These are phyloP conservation scores for Drosophila mojavensis DNA, from an alignment of 1,140 invertebrate genomes.

Conservation along the genomic window DNA sequence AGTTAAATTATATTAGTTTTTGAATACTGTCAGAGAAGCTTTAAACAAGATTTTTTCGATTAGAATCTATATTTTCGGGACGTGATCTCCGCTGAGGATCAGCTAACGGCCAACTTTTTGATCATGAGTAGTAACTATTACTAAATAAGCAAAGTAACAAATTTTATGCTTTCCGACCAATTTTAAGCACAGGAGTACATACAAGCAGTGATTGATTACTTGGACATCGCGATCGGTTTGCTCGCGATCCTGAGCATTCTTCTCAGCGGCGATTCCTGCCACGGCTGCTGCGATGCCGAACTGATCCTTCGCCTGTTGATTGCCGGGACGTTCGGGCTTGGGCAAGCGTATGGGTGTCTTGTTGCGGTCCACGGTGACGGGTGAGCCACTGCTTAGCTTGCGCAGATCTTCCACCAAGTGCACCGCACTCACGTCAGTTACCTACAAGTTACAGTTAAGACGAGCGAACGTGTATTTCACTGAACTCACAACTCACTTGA, in stretches of 20 bases:
- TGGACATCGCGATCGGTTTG: constrained; percentile 72
- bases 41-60: too few species aligned
- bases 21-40: too few species aligned
- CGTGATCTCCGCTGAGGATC: too few species aligned
- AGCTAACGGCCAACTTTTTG: too few species aligned
- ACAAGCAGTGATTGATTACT: constrained; percentile 78
- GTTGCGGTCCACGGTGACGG: constrained; percentile 70
- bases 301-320: constrained; percentile 74
- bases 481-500: constrained; percentile 47
- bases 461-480: too few species aligned
- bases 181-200: neutral
- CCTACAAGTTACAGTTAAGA: constrained; percentile 29
- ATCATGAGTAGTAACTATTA: too few species aligned
- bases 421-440: constrained; percentile 85
- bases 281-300: constrained; percentile 75
- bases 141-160: too few species aligned
- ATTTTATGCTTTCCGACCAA: too few species aligned
- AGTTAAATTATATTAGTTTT: too few species aligned
- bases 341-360: constrained; percentile 70
- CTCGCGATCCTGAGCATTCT: constrained; percentile 70
- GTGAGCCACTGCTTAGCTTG: constrained; percentile 80
- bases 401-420: constrained; percentile 86
- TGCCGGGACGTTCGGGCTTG: constrained; percentile 57
- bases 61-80: too few species aligned
- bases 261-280: constrained; percentile 68